Conservation (phyloP, 2,113 vertebrate genomes). For the Solenodon paradoxus region DNA sequence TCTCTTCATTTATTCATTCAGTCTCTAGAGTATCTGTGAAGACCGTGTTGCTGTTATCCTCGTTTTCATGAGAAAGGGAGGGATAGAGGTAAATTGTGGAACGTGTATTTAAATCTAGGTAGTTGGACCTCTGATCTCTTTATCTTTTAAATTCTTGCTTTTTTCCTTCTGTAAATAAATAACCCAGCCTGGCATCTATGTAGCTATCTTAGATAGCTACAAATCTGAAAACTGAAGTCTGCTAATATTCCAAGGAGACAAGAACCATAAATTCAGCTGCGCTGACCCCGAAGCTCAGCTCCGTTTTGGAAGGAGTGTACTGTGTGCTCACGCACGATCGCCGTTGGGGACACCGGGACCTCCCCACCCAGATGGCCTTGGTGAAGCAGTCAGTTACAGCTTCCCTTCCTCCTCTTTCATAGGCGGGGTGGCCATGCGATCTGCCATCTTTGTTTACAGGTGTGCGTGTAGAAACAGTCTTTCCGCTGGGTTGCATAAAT, state of each 20-base stretch:
- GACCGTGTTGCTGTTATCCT: background rate
- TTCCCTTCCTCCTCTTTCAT: background rate
- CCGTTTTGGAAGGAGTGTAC: background rate
- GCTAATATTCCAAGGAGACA: background rate
- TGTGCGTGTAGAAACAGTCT: background rate
- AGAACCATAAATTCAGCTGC: background rate
- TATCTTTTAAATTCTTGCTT: background rate
- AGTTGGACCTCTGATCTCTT: background rate
- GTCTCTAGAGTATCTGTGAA: background rate
- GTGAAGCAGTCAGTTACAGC: background rate
- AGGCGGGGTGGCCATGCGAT: background rate
- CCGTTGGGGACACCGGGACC: background rate
- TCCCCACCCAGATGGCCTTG: background rate
- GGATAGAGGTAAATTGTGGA: background rate
- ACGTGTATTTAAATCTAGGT: background rate
- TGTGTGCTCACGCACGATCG: background rate
- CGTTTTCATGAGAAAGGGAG: background rate
- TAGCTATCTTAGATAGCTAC: background rate
- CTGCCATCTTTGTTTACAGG: background rate
- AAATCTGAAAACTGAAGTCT: background rate
- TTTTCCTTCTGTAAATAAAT: background rate
- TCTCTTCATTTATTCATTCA: background rate
- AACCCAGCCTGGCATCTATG: background rate
- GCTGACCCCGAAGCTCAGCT: background rate
- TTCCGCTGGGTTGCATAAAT: background rate